These are phyloP conservation scores for Mamestra configurata DNA, from an alignment of 1,140 invertebrate genomes.

Conservation along the genomic window DNA sequence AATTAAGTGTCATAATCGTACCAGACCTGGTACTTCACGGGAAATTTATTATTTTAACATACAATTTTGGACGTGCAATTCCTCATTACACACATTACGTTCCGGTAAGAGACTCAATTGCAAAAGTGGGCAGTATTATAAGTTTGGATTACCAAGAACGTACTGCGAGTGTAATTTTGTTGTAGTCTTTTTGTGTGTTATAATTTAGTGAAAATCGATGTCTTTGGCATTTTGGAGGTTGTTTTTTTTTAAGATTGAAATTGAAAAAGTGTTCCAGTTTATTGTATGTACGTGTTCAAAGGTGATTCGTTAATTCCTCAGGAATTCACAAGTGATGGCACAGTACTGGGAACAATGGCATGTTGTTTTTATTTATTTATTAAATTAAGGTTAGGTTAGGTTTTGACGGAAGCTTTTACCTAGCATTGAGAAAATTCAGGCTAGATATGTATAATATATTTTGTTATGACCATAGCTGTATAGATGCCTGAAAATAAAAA, in stretches of 20 bases:
- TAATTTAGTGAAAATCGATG: constrained; percentile 14
- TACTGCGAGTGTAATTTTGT: constrained; percentile 33
- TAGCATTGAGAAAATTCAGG: no score
- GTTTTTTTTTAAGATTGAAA: neutral
- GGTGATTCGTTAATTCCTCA: no score
- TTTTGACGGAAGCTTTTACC: no score
- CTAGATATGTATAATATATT: no score
- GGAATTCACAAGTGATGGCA: no score
- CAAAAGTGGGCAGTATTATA: constrained; percentile 28
- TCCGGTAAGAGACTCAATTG: constrained; percentile 62
- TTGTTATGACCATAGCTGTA: no score
- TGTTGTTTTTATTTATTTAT: no score
- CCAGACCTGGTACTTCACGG: constrained; percentile 61
- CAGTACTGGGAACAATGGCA: no score
- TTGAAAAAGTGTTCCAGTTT: neutral
- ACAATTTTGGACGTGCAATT: constrained; percentile 74
- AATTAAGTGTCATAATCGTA: constrained; percentile 83
- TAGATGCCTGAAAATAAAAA: no score
- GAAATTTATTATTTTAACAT: constrained; percentile 78
- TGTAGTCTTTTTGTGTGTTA: constrained; percentile 6
- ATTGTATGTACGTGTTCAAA: no score
- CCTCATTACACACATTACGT: constrained; percentile 68
- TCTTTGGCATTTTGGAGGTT: neutral
- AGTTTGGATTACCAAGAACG: constrained; percentile 47
- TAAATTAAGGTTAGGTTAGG: no score